phyloP scores from a whole-genome alignment of 2,797 vertebrate species.

The Glyptemys insculpta region DNA sequence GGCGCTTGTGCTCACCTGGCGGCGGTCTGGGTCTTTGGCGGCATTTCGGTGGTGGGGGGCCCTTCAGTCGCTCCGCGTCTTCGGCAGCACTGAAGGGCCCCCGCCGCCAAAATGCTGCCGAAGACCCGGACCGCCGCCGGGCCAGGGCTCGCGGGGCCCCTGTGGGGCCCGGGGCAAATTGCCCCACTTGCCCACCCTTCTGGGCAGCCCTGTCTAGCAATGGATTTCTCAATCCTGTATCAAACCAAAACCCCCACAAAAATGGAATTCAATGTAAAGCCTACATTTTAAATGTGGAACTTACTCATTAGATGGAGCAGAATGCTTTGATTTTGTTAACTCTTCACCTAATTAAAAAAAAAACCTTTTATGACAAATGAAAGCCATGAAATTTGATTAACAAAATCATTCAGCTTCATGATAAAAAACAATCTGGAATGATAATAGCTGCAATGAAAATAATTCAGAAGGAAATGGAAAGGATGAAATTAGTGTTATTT shows the following conservation, averaged over 20 bases:
- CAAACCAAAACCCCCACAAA: neutral
- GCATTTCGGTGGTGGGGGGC: too few species aligned
- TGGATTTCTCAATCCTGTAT: neutral
- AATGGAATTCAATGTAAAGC: neutral
- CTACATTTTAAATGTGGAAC: constrained; percentile 72
- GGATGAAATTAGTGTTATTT: neutral
- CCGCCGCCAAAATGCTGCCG: too few species aligned
- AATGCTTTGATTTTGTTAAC: constrained; percentile 87
- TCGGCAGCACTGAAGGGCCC: too few species aligned
- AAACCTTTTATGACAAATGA: constrained; percentile 28
- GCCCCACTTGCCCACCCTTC: too few species aligned
- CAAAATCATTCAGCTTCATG: constrained; percentile 37
- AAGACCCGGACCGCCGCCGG: too few species aligned
- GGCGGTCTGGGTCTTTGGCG: too few species aligned
- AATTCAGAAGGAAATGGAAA: neutral
- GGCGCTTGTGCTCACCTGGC: too few species aligned
- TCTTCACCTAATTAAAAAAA: constrained; percentile 90
- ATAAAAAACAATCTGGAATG: neutral
- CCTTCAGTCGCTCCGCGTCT: too few species aligned
- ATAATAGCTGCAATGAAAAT: neutral
- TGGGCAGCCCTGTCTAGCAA: neutral
- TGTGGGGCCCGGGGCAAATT: too few species aligned
- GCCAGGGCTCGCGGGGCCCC: too few species aligned
- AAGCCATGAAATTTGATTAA: constrained; percentile 37
- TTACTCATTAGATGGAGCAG: constrained; percentile 89